These are phyloP conservation scores for Anas bernieri DNA, from an alignment of 2,797 vertebrate species.

Conservation along the genomic window DNA sequence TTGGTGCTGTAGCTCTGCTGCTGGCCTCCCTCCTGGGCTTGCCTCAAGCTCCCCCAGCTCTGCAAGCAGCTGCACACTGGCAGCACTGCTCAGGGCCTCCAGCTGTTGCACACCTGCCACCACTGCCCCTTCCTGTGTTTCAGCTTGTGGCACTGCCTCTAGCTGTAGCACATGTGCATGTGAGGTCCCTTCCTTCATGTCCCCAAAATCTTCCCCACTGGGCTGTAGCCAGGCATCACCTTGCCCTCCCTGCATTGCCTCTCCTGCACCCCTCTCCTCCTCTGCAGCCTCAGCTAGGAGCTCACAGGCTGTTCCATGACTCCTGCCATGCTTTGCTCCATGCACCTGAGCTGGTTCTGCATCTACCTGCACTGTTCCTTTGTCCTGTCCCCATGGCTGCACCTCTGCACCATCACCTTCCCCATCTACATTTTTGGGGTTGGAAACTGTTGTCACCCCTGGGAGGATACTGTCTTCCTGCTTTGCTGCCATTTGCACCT, in stretches of 20 bases:
- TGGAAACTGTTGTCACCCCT: background rate
- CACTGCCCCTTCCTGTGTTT: accelerated
- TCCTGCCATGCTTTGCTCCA: background rate
- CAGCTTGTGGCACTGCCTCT: accelerated
- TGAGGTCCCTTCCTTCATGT: accelerated
- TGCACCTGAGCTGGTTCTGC: background rate
- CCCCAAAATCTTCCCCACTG: background rate
- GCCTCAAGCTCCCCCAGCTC: background rate
- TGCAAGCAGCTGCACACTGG: background rate
- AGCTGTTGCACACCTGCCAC: background rate
- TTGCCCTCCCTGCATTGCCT: background rate
- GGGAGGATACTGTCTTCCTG: background rate
- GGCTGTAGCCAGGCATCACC: background rate
- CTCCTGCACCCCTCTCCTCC: background rate
- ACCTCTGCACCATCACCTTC: accelerated
- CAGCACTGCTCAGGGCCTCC: background rate
- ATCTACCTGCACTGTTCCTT: background rate
- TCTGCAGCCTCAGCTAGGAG: accelerated
- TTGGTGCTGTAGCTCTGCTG: background rate
- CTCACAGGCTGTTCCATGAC: background rate
- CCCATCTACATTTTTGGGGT: background rate
- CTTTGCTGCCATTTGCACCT: background rate
- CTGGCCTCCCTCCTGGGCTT: background rate
- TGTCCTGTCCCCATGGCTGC: background rate
- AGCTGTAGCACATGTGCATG: accelerated